A percentile compares a stretch with the other conserved stretches of the same genome.
Conservation (phyloP, 2,113 vertebrate genomes). For the Pleuronectes platessa region DNA sequence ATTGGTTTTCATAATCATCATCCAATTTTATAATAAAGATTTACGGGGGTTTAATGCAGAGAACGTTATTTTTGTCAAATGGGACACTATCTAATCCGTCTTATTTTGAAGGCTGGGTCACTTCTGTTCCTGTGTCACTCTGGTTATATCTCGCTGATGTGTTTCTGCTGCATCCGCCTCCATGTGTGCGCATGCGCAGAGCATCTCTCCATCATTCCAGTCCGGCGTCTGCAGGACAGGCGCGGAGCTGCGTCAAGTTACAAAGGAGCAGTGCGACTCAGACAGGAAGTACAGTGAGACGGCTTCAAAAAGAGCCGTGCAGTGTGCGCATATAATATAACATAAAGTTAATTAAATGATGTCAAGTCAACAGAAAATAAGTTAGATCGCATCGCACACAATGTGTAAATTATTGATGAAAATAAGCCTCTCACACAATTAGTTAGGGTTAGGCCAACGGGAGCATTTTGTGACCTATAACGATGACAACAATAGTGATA, state of each 20-base stretch:
- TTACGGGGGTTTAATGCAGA: too few species aligned
- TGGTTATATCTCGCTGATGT: neutral
- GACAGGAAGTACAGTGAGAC: neutral
- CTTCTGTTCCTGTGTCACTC: neutral
- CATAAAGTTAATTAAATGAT: too few species aligned
- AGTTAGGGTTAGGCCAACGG: neutral
- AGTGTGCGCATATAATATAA: too few species aligned
- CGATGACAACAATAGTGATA: neutral
- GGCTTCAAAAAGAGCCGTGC: too few species aligned
- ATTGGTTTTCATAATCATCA: too few species aligned
- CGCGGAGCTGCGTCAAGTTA: slow-evolving; percentile 31
- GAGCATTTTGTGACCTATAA: neutral
- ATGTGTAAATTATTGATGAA: too few species aligned
- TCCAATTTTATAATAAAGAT: too few species aligned
- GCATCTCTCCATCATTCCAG: slow-evolving; percentile 50
- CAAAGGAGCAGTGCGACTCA: neutral
- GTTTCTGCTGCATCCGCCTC: slow-evolving; percentile 55
- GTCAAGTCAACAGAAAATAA: too few species aligned
- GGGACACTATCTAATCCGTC: neutral
- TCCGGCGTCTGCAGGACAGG: slow-evolving; percentile 11
- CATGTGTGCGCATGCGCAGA: slow-evolving; percentile 64
- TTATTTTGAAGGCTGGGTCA: neutral
- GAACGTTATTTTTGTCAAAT: neutral
- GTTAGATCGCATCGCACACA: too few species aligned
- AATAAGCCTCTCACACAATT: too few species aligned